These are phyloP conservation scores for Drosophila seclusa DNA, from an alignment of 2,888 invertebrate species.

Conservation along the genomic window DNA sequence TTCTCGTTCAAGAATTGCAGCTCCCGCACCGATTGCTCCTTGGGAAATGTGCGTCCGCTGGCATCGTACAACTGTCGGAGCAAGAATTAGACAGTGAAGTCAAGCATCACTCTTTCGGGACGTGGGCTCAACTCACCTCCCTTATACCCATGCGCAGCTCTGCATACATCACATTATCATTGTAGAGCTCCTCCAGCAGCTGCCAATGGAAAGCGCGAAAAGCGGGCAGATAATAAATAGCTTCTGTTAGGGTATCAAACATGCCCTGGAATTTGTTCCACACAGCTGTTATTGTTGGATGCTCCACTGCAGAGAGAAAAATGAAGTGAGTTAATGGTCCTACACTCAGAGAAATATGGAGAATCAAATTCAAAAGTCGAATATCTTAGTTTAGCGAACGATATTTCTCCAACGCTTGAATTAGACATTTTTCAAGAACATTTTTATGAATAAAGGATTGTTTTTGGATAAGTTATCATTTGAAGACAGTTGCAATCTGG, in stretches of 20 bases:
- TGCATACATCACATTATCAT: constrained; percentile 88
- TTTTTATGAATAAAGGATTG: background rate
- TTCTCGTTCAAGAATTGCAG: constrained; percentile 84
- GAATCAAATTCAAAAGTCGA: background rate
- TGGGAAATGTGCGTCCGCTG: constrained; percentile 86
- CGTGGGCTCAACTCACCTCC: constrained; percentile 61
- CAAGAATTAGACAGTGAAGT: background rate
- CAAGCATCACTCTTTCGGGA: too few species aligned
- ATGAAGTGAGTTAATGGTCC: background rate
- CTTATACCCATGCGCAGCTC: constrained; percentile 86
- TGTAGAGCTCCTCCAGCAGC: constrained; percentile 86
- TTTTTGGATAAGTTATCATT: background rate
- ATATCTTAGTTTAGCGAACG: background rate
- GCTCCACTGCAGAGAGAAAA: constrained; percentile 71
- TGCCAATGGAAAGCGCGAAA: constrained; percentile 87
- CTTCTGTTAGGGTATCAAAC: constrained; percentile 85
- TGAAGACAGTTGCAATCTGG: background rate
- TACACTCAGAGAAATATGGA: background rate
- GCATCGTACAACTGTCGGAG: constrained; percentile 86
- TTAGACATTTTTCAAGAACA: background rate
- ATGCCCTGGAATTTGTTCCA: constrained; percentile 86
- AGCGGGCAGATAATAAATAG: constrained; percentile 86
- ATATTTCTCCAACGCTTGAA: background rate
- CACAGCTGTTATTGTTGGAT: constrained; percentile 76
- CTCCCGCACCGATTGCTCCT: constrained; percentile 84